phyloP scores from a whole-genome alignment of 2,888 invertebrate species.

The Ornithoptera alexandrae region DNA sequence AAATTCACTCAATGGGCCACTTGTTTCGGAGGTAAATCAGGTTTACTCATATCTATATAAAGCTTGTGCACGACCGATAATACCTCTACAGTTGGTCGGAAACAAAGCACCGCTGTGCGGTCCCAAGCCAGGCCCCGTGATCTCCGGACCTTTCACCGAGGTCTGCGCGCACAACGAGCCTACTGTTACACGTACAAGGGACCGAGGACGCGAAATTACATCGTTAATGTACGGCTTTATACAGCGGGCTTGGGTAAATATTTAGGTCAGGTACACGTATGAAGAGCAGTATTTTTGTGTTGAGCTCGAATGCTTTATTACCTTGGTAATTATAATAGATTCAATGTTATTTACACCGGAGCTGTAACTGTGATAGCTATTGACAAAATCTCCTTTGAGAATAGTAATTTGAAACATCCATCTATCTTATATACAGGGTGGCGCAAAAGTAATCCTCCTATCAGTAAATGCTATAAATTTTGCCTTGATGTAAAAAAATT shows the following conservation, averaged over 20 bases:
- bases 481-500: too few relatives aligned
- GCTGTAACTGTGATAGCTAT: too few relatives aligned
- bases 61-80: slow-evolving; percentile 2
- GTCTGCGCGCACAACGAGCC: slow-evolving; percentile 5
- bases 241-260: slow-evolving; percentile 4
- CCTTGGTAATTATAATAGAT: too few relatives aligned
- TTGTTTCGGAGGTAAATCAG: slow-evolving; percentile 13
- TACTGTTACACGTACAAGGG: slow-evolving; percentile 3
- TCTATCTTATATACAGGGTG: too few relatives aligned
- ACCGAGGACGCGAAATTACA: slow-evolving; percentile 19
- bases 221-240: slow-evolving; percentile 15
- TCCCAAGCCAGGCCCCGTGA: background rate
- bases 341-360: too few relatives aligned
- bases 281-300: too few relatives aligned
- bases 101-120: slow-evolving; percentile 16
- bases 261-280: slow-evolving; percentile 5
- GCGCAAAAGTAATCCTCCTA: too few relatives aligned
- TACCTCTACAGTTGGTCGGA: slow-evolving; percentile 9
- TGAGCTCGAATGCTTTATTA: too few relatives aligned
- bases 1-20: background rate
- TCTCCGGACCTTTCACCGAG: slow-evolving; percentile 25
- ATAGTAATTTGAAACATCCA: too few relatives aligned
- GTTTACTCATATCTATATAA: slow-evolving; percentile 7
- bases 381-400: too few relatives aligned
- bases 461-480: too few relatives aligned